Conservation (phyloP, 2,113 vertebrate genomes). For the Rhinopomastus cyanomelas region DNA sequence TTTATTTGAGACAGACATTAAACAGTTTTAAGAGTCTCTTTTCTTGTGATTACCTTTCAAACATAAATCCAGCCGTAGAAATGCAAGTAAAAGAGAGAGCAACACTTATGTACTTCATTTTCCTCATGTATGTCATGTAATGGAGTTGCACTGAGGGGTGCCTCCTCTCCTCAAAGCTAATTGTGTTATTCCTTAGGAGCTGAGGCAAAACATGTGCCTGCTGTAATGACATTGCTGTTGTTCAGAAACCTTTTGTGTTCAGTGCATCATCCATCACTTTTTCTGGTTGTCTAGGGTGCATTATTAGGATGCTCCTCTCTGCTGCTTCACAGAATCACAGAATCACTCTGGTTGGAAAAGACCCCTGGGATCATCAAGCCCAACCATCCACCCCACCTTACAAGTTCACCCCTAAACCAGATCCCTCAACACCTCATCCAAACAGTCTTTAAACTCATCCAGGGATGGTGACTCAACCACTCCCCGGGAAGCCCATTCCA, state of each 20-base stretch:
- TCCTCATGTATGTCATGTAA: not conserved
- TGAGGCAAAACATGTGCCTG: not conserved
- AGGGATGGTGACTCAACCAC: no score
- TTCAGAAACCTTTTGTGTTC: not conserved
- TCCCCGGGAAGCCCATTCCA: no score
- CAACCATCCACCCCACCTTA: no score
- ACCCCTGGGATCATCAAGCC: no score
- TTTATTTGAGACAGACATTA: not conserved
- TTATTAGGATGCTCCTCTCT: not conserved
- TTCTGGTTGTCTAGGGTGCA: not conserved
- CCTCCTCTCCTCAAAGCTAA: not conserved
- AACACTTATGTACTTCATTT: not conserved
- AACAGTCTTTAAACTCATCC: no score
- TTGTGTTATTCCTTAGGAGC: not conserved
- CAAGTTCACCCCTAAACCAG: no score
- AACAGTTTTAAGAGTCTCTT: not conserved
- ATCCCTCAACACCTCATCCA: no score
- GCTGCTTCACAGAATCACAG: no score
- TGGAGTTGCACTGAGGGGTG: not conserved
- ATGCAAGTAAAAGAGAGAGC: not conserved
- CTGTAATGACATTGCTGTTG: not conserved
- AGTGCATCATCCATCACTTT: not conserved
- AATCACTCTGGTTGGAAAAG: no score
- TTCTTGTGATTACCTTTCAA: not conserved
- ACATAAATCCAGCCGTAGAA: not conserved